Conservation (phyloP, 2,797 vertebrate genomes). For the Antrozous pallidus region DNA sequence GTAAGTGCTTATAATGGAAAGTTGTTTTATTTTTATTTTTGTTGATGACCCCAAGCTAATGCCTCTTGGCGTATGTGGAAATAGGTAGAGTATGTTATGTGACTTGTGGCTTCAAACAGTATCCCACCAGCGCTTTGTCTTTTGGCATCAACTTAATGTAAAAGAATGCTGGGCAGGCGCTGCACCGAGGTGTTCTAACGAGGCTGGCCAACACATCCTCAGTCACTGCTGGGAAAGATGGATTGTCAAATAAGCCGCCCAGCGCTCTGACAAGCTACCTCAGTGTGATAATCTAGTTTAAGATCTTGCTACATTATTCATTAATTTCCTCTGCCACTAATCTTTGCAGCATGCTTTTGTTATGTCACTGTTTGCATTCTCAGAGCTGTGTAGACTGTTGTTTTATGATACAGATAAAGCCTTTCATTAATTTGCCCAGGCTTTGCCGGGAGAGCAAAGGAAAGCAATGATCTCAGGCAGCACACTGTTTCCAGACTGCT, state of each 20-base stretch:
- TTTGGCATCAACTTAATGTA: neutral
- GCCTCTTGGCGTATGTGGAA: neutral
- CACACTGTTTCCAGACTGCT: constrained; percentile 34
- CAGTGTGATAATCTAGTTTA: constrained; percentile 75
- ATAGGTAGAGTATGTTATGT: neutral
- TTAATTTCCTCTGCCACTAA: constrained; percentile 68
- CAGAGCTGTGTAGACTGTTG: constrained; percentile 45
- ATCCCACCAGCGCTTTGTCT: neutral
- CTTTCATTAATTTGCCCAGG: constrained; percentile 69
- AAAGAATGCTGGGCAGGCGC: neutral
- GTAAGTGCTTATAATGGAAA: neutral
- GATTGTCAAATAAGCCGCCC: constrained; percentile 70
- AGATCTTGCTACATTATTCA: constrained; percentile 75
- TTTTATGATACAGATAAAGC: constrained; percentile 68
- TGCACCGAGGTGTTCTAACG: constrained; percentile 46
- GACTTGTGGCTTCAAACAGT: neutral
- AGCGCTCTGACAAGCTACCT: constrained; percentile 72
- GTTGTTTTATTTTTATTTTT: neutral
- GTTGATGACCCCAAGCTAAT: neutral
- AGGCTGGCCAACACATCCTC: constrained; percentile 60
- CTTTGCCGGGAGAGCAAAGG: constrained; percentile 32
- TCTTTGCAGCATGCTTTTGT: constrained; percentile 67
- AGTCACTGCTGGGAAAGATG: constrained; percentile 65
- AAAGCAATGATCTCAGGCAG: neutral
- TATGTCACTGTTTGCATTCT: constrained; percentile 58